A percentile compares a stretch with the other conserved stretches of the same genome.
These are phyloP conservation scores for Drepana falcataria DNA, from an alignment of 2,888 invertebrate genomes.

Conservation along the genomic window DNA sequence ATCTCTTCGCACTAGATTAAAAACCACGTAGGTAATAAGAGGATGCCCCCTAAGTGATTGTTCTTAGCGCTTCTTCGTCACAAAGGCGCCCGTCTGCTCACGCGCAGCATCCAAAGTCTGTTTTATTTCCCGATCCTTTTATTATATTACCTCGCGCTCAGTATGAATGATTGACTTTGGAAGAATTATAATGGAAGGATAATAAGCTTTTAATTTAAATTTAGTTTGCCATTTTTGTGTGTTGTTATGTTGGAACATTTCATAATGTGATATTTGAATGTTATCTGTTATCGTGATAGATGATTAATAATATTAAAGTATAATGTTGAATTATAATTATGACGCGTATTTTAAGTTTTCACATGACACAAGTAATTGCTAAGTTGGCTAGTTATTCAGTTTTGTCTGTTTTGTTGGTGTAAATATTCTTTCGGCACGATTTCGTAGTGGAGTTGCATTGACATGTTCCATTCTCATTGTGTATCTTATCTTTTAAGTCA, in stretches of 20 bases:
- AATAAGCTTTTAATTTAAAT: conserved; percentile 36
- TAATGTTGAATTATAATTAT: conserved; percentile 53
- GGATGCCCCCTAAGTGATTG: no score
- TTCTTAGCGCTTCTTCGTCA: no score
- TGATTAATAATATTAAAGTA: conserved; percentile 47
- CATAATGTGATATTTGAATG: conserved; percentile 76
- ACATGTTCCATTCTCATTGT: neutral
- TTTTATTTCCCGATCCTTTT: no score
- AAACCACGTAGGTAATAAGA: no score
- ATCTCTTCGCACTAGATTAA: no score
- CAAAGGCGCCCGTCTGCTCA: conserved; percentile 14
- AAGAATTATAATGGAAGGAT: conserved; percentile 40
- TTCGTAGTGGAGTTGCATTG: conserved; percentile 17
- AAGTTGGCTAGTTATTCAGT: conserved; percentile 29
- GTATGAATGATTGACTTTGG: conserved; percentile 18
- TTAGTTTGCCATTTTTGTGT: conserved; percentile 60
- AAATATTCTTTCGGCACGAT: conserved; percentile 40
- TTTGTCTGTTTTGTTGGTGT: conserved; percentile 52
- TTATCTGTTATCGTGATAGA: conserved; percentile 74
- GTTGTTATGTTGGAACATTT: conserved; percentile 65
- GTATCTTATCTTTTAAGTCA: neutral
- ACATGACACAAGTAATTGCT: conserved; percentile 59
- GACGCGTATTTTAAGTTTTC: conserved; percentile 47
- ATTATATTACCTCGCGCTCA: conserved; percentile 28
- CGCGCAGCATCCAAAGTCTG: neutral